phyloP scores from a whole-genome alignment of 1,140 invertebrate species.

The Coenobita brevimanus region DNA sequence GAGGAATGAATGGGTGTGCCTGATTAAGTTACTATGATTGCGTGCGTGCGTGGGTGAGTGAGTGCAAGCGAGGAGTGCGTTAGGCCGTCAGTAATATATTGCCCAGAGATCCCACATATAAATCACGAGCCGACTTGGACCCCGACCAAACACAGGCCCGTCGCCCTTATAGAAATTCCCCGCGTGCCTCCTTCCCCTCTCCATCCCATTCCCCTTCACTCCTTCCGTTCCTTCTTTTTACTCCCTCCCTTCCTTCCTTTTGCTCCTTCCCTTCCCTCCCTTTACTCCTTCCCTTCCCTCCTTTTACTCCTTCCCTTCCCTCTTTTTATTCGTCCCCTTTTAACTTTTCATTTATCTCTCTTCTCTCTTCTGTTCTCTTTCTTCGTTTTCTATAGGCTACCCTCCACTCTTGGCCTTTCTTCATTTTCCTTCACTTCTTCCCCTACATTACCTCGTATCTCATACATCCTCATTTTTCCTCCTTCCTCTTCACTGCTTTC shows the following conservation, averaged over 20 bases:
- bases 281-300: background rate
- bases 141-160: slow-evolving; percentile 36
- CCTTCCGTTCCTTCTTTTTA: background rate
- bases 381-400: too few species aligned
- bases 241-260: background rate
- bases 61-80: background rate
- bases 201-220: background rate
- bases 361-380: too few species aligned
- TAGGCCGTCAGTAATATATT: slow-evolving; percentile 44
- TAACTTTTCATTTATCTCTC: too few species aligned
- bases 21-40: too few species aligned
- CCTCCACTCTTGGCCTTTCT: too few species aligned
- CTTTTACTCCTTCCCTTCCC: background rate
- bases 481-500: too few species aligned
- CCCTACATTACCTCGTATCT: too few species aligned
- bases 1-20: too few species aligned
- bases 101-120: slow-evolving; percentile 45
- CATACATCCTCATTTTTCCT: too few species aligned
- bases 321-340: too few species aligned
- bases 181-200: background rate
- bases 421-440: too few species aligned
- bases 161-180: slow-evolving; percentile 39
- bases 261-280: background rate
- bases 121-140: slow-evolving; percentile 38
- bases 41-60: background rate